Conservation (phyloP, 2,888 invertebrate genomes). For the Scrobipalpa atriplicella region DNA sequence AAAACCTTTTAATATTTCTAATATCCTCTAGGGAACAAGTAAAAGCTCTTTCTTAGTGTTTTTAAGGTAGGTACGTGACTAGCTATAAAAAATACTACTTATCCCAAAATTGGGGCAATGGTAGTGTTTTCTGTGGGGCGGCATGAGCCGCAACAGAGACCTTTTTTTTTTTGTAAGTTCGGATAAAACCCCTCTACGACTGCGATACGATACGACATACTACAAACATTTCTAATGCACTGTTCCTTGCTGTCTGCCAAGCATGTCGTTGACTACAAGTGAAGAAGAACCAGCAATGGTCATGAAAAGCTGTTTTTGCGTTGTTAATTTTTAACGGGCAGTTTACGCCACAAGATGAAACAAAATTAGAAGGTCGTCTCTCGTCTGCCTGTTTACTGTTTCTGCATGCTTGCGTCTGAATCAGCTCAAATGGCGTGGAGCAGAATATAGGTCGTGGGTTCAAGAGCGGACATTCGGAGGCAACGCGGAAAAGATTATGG, state of each 20-base stretch:
- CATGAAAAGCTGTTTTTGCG: background rate
- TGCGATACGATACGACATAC: no score
- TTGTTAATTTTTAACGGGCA: background rate
- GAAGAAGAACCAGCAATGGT: background rate
- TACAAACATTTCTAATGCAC: no score
- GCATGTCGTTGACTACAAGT: background rate
- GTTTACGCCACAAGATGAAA: background rate
- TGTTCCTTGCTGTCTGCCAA: background rate
- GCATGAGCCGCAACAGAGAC: background rate
- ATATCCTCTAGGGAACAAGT: no score
- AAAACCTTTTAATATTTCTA: no score
- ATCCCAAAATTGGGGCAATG: background rate
- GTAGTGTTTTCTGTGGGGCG: background rate
- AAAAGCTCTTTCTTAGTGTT: no score
- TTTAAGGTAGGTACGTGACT: background rate
- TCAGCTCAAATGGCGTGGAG: background rate
- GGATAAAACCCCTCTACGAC: no score
- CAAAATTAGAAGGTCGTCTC: constrained; percentile 7
- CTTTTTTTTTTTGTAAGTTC: background rate
- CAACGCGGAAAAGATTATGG: background rate
- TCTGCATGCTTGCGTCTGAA: constrained; percentile 7
- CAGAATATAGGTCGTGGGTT: background rate
- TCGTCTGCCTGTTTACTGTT: constrained; percentile 8
- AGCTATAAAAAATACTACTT: background rate
- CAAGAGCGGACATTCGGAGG: background rate